A percentile compares a stretch with the other conserved stretches of the same genome.
phyloP scores from a whole-genome alignment of 2,797 vertebrate genomes.

The Scyliorhinus canicula region DNA sequence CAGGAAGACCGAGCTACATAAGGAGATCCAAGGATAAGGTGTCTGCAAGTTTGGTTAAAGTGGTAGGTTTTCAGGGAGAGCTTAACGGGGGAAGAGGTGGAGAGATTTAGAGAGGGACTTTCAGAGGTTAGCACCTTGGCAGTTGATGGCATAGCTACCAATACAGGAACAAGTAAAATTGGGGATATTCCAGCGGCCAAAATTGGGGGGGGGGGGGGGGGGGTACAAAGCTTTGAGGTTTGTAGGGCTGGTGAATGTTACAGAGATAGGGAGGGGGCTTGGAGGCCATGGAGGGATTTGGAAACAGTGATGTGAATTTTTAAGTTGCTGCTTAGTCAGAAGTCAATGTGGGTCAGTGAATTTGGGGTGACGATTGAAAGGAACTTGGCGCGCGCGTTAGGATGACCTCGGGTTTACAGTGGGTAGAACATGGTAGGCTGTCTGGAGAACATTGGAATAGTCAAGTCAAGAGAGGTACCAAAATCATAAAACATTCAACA shows the following conservation, averaged over 20 bases:
- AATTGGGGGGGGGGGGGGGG: not conserved
- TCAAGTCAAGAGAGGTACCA: not conserved
- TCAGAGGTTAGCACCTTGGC: not conserved
- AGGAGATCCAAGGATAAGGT: not conserved
- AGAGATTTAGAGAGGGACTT: not conserved
- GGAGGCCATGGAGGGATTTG: not conserved
- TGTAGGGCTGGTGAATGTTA: not conserved
- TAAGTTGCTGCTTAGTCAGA: not conserved
- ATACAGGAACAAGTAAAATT: not conserved
- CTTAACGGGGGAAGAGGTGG: not conserved
- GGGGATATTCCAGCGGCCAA: not conserved
- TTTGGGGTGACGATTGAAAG: not conserved
- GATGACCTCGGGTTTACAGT: not conserved
- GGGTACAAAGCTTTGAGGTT: not conserved
- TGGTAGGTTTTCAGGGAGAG: not conserved
- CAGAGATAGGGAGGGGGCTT: not conserved
- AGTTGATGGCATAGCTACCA: not conserved
- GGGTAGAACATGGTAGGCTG: not conserved
- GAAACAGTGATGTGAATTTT: not conserved
- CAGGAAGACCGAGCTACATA: not conserved
- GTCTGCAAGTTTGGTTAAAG: not conserved
- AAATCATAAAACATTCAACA: not conserved
- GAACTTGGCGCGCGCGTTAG: not conserved
- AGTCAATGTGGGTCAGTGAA: not conserved
- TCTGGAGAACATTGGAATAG: not conserved